Conservation (phyloP, 2,888 invertebrate genomes). For the Acleris holmiana region DNA sequence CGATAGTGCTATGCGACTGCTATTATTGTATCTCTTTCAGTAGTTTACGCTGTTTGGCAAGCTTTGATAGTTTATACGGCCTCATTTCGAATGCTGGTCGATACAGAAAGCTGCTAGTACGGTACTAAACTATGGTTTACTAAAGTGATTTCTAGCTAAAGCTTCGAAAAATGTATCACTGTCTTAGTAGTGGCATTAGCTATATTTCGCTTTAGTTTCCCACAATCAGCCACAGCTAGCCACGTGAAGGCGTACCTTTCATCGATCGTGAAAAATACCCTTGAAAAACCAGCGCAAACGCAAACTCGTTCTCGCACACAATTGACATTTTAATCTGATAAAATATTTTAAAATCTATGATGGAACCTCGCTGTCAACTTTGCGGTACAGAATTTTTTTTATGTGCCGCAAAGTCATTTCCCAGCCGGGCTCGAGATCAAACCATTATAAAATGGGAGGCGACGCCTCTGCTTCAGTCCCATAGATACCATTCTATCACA, state of each 20-base stretch:
- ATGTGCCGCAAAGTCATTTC: conserved; percentile 26
- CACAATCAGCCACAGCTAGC: not conserved
- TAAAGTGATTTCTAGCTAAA: too few species aligned
- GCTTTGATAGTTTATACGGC: too few species aligned
- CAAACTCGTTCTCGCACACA: conserved; percentile 58
- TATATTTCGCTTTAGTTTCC: too few species aligned
- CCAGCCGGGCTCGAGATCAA: conserved; percentile 75
- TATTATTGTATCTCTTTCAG: too few species aligned
- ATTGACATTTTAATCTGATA: conserved; percentile 73
- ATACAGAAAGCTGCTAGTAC: too few species aligned
- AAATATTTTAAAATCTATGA: conserved; percentile 70
- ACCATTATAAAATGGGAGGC: conserved; percentile 38
- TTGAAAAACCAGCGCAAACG: conserved; percentile 40
- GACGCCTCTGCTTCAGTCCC: conserved; percentile 31
- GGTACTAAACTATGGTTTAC: too few species aligned
- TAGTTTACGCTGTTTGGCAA: too few species aligned
- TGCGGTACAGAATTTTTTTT: not conserved
- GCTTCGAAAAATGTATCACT: too few species aligned
- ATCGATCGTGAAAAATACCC: conserved; percentile 6
- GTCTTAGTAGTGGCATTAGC: too few species aligned
- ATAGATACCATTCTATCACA: conserved; percentile 56
- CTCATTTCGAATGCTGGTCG: too few species aligned
- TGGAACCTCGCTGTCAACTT: conserved; percentile 60
- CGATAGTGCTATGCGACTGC: too few species aligned
- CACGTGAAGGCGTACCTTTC: not conserved